Base-by-base conservation (phyloP, 2,888 invertebrate species). In the Brachylomia viminalis region DNA sequence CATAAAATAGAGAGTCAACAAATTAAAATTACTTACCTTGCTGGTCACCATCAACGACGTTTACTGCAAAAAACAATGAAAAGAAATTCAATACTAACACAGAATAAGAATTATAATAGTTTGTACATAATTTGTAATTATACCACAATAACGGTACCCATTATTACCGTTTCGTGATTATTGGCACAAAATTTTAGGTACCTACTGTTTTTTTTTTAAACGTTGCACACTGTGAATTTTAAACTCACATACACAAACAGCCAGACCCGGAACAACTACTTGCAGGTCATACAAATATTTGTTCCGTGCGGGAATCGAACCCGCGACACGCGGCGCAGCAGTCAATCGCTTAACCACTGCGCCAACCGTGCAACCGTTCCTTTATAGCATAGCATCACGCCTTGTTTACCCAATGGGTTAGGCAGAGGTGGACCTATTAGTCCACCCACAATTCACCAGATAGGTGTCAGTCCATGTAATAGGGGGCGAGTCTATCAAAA, bases 31-130 rank as follows among this genome's bases (percentile, higher is more conserved):
- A 73, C 5, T 54, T 62, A 80, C 76, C 76, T 85, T 78, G 74
- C 8, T 66, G 54, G 23, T 17, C 77, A 15, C 72, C 78, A 52
- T 85, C 80, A n/a, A 85, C 75, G 17, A 85, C 64, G 56, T 72
- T 23, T 2, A 85, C 85, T 85, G 85, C 6, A 85, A 84, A 70
- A 15, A 42, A 42, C 6, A 85, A 38, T 33, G 2, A 84, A 70
- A 15, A 58, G 30, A 27, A 23, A 8, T 15, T 10, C 10, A 68
- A 7, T 62, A 17, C 61, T 30, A n/a, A 45, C n/a, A 45, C 17
- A 42, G 17, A 30, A 8, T 15, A 66, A 10, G 47, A 23, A 30
- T 64, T 20, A 45, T 8, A 27, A 23, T 23, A 0, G 15, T 45
- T 2, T 45, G 61, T 61, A 62, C 17, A 42, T 47, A 13, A 8